phyloP scores from a whole-genome alignment of 2,797 vertebrate genomes.

The Choloepus didactylus region DNA sequence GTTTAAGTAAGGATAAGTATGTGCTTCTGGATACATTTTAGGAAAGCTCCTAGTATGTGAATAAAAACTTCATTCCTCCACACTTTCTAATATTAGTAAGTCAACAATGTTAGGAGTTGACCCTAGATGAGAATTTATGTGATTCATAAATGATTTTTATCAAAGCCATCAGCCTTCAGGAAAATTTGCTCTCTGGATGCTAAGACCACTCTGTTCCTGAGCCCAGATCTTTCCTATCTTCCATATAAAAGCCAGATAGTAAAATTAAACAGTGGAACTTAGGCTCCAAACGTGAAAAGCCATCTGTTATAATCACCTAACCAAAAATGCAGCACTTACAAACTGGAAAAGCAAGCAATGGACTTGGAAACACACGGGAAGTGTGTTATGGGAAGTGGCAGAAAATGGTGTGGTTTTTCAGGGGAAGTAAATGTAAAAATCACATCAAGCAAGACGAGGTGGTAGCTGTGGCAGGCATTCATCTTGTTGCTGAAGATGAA shows the following conservation, averaged over 20 bases:
- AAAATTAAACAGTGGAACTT: conserved; percentile 71
- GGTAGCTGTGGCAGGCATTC: neutral
- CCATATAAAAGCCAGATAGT: conserved; percentile 51
- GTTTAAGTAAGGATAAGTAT: neutral
- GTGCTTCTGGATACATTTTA: neutral
- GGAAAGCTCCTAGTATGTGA: conserved; percentile 29
- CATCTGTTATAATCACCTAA: conserved; percentile 74
- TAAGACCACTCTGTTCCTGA: neutral
- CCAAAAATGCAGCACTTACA: conserved; percentile 61
- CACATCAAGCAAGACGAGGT: neutral
- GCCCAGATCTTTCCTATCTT: conserved; percentile 6
- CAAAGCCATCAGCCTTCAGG: conserved; percentile 1
- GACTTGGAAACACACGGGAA: conserved; percentile 75
- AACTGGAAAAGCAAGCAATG: conserved; percentile 69
- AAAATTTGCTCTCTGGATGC: neutral
- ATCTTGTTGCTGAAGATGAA: conserved; percentile 51
- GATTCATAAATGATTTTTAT: neutral
- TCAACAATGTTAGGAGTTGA: conserved; percentile 1
- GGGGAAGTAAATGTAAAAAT: conserved; percentile 47
- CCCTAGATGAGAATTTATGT: neutral
- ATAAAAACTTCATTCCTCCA: neutral
- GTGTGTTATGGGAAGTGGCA: conserved; percentile 53
- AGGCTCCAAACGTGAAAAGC: conserved; percentile 62
- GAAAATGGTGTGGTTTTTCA: conserved; percentile 26
- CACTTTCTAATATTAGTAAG: neutral